These are phyloP conservation scores for Botia almorhae DNA, from an alignment of 2,797 vertebrate species.

Conservation along the genomic window DNA sequence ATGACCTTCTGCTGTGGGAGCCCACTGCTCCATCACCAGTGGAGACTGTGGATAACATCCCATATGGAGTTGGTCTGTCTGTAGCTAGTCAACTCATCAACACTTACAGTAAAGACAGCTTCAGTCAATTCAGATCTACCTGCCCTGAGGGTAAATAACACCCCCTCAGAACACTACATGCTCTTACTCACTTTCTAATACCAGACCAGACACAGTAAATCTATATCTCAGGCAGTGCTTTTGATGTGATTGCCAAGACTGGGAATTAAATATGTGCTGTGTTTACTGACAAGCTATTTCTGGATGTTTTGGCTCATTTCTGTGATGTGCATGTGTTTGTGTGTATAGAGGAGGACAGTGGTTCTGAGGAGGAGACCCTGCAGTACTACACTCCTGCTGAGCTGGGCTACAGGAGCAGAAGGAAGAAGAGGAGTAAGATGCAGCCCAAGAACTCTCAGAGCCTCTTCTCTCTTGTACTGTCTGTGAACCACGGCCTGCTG, in stretches of 20 bases:
- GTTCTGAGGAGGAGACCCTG: constrained; percentile 93
- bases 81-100: constrained; percentile 97
- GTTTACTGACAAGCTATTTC: too few relatives aligned
- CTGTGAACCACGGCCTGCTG: constrained; percentile 88
- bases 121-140: constrained; percentile 89
- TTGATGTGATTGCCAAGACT: neutral
- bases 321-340: constrained; percentile 4
- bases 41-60: constrained; percentile 94
- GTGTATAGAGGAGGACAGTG: constrained; percentile 91
- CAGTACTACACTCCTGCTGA: constrained; percentile 88
- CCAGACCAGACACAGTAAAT: too few relatives aligned
- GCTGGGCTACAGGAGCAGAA: constrained; percentile 84
- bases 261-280: too few relatives aligned
- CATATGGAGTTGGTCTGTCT: constrained; percentile 92
- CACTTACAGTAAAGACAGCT: constrained; percentile 94
- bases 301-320: too few relatives aligned
- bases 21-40: constrained; percentile 97
- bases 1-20: constrained; percentile 96
- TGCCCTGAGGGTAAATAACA: constrained; percentile 86
- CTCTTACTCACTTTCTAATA: neutral
- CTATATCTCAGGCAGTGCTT: neutral
- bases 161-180: constrained; percentile 1
- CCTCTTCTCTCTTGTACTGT: constrained; percentile 89
- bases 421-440: constrained; percentile 88
- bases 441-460: constrained; percentile 92